These are phyloP conservation scores for Paguma larvata DNA, from an alignment of 2,797 vertebrate species.

Conservation along the genomic window DNA sequence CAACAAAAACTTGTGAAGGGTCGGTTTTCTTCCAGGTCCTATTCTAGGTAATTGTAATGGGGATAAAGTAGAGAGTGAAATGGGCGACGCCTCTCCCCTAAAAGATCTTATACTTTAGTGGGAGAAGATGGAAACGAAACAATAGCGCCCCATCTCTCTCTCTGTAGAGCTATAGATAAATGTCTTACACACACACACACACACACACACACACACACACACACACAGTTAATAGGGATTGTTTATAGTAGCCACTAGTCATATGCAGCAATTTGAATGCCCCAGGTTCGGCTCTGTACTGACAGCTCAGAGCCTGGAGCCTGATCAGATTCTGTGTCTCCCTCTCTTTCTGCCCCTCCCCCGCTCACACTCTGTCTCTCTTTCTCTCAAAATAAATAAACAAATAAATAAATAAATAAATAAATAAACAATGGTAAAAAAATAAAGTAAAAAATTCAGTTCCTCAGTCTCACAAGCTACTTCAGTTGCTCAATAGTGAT, in stretches of 20 bases:
- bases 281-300: no score
- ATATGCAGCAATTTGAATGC: background rate
- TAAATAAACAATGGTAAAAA: no score
- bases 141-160: background rate
- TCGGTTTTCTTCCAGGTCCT: background rate
- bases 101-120: background rate
- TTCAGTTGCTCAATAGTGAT: background rate
- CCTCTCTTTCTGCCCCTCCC: no score
- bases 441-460: background rate
- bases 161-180: no score
- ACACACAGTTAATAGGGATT: background rate
- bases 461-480: background rate
- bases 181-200: no score
- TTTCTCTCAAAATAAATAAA: no score
- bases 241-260: background rate
- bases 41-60: background rate
- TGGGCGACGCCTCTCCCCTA: background rate
- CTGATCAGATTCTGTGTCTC: no score
- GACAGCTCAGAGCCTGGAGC: no score
- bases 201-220: background rate
- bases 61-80: background rate
- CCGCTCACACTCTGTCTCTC: no score
- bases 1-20: background rate
- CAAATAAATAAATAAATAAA: no score
- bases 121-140: background rate